A percentile compares a stretch with the other conserved stretches of the same genome.
These are phyloP conservation scores for Epinotia ramella DNA, from an alignment of 2,888 invertebrate genomes.

Conservation along the genomic window DNA sequence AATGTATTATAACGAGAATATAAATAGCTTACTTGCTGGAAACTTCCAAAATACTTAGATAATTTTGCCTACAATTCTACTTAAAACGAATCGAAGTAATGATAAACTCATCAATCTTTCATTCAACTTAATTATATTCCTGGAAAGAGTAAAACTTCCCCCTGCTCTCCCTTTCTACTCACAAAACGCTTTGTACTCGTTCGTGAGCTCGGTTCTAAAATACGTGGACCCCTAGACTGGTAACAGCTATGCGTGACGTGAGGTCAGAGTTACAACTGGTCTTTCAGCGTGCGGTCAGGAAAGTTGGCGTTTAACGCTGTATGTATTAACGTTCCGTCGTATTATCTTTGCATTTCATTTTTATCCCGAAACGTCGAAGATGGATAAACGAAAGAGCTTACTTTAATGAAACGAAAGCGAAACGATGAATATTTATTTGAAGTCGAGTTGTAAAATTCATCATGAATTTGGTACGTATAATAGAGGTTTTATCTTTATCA, in stretches of 20 bases:
- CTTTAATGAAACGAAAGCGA: slow-evolving; percentile 19
- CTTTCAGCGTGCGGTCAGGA: background rate
- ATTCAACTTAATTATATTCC: slow-evolving; percentile 32
- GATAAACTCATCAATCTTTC: slow-evolving; percentile 39
- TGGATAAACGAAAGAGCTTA: slow-evolving; percentile 33
- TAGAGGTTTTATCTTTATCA: no score
- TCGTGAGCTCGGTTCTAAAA: background rate
- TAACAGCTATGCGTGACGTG: background rate
- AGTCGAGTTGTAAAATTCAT: background rate
- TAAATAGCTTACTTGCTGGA: no score
- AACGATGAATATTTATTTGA: slow-evolving; percentile 1
- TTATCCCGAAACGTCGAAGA: slow-evolving; percentile 12
- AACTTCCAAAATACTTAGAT: no score
- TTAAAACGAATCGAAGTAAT: slow-evolving; percentile 12
- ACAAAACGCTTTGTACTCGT: background rate
- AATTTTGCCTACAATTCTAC: background rate
- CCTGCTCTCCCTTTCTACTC: background rate
- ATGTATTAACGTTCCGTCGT: slow-evolving; percentile 18
- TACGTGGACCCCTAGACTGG: background rate
- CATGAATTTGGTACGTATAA: no score
- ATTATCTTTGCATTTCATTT: slow-evolving; percentile 29
- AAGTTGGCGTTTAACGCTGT: background rate
- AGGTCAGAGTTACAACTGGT: background rate
- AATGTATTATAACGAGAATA: no score
- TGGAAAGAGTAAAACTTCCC: slow-evolving; percentile 24